phyloP scores from a whole-genome alignment of 2,113 vertebrate species.

The Symphodus melops region DNA sequence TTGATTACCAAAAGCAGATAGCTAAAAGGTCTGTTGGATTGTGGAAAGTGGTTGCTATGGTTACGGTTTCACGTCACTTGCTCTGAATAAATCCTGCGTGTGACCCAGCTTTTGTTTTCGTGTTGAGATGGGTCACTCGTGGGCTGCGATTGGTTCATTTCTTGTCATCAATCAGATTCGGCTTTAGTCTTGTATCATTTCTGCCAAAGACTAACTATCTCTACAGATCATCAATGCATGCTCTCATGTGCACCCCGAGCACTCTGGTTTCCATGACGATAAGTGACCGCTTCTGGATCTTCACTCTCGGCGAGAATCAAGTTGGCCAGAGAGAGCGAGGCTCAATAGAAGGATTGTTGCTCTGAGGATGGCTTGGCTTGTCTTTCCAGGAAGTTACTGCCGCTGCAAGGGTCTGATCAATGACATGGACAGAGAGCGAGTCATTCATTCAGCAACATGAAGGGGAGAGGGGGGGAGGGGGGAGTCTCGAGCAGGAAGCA shows the following conservation, averaged over 20 bases:
- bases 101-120: conserved; percentile 26
- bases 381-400: conserved; percentile 77
- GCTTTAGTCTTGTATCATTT: neutral
- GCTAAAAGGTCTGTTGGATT: conserved; percentile 27
- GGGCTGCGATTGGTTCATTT: conserved; percentile 3
- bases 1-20: conserved; percentile 27
- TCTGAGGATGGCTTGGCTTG: conserved; percentile 63
- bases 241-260: neutral
- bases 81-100: conserved; percentile 21
- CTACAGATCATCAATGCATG: conserved; percentile 15
- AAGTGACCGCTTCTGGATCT: conserved; percentile 64
- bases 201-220: conserved; percentile 24
- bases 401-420: conserved; percentile 71
- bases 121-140: conserved; percentile 8
- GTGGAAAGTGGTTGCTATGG: conserved; percentile 54
- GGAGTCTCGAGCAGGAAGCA: conserved; percentile 24
- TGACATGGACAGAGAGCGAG: conserved; percentile 70
- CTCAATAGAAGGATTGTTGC: conserved; percentile 79
- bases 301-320: conserved; percentile 51
- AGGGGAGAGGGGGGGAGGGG: neutral
- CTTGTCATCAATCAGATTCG: conserved; percentile 17
- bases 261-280: conserved; percentile 67
- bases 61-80: conserved; percentile 18
- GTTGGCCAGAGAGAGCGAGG: conserved; percentile 60
- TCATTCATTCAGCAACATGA: conserved; percentile 58